These are phyloP conservation scores for Gila robusta DNA, from an alignment of 2,797 vertebrate genomes.

Conservation along the genomic window DNA sequence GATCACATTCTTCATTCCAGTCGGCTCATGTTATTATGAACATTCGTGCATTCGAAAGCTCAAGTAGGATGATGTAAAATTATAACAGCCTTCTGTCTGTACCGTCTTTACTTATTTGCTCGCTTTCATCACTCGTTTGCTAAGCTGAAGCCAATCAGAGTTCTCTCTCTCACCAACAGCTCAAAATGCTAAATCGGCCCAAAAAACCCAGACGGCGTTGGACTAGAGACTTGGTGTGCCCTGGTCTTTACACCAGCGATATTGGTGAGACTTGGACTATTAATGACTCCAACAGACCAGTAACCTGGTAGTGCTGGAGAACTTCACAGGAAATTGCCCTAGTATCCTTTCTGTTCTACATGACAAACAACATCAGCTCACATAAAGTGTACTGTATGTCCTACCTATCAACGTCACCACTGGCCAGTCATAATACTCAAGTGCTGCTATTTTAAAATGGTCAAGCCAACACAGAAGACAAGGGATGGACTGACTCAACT, in stretches of 20 bases:
- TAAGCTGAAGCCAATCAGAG: not conserved
- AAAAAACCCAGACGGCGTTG: too few relatives aligned
- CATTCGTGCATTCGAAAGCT: too few relatives aligned
- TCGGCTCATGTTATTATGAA: not conserved
- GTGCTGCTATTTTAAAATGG: not conserved
- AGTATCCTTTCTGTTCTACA: not conserved
- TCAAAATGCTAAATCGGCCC: too few relatives aligned
- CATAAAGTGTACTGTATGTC: not conserved
- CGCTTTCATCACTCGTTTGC: not conserved
- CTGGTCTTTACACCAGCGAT: not conserved
- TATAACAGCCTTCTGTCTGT: not conserved
- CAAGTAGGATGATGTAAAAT: too few relatives aligned
- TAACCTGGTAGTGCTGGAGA: not conserved
- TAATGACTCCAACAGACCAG: not conserved
- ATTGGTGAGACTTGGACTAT: not conserved
- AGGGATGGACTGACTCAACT: not conserved
- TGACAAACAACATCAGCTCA: not conserved
- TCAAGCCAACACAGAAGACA: slow-evolving; percentile 3
- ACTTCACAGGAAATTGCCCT: not conserved
- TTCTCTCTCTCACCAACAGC: too few relatives aligned
- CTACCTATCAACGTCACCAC: not conserved
- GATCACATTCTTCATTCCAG: not conserved
- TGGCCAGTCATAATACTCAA: not conserved
- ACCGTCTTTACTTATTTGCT: too few relatives aligned
- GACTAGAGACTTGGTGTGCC: not conserved